These are phyloP conservation scores for Tachina fera DNA, from an alignment of 2,888 invertebrate species.

Conservation along the genomic window DNA sequence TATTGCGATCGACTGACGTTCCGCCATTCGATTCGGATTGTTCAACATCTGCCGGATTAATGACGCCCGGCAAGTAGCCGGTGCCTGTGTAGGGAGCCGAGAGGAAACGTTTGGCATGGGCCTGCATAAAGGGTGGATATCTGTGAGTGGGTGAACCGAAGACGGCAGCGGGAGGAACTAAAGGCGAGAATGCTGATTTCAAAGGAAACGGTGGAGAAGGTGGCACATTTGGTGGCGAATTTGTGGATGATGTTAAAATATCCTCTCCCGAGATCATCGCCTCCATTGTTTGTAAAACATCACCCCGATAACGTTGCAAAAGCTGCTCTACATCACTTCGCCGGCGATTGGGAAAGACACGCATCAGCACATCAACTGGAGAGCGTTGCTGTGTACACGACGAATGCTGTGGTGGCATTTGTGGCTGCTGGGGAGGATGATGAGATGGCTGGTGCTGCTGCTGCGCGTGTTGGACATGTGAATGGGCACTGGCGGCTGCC, in stretches of 20 bases:
- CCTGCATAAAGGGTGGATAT: slow-evolving; percentile 84
- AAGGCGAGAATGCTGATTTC: slow-evolving; percentile 90
- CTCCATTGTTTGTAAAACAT: slow-evolving; percentile 96
- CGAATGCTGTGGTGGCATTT: slow-evolving; percentile 65
- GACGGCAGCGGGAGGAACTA: slow-evolving; percentile 84
- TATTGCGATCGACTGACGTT: slow-evolving; percentile 81
- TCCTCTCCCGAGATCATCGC: slow-evolving; percentile 89
- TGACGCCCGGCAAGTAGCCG: slow-evolving; percentile 91
- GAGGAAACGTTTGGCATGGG: slow-evolving; percentile 89
- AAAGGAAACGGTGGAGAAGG: slow-evolving; percentile 82
- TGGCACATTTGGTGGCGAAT: slow-evolving; percentile 77
- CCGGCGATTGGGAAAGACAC: slow-evolving; percentile 94
- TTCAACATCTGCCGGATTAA: slow-evolving; percentile 83
- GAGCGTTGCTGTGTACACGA: slow-evolving; percentile 84
- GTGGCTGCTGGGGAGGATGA: slow-evolving; percentile 74
- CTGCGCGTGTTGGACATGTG: slow-evolving; percentile 71
- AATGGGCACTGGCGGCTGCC: slow-evolving; percentile 76
- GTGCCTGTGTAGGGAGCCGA: slow-evolving; percentile 93
- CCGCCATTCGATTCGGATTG: slow-evolving; percentile 83
- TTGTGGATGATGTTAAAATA: slow-evolving; percentile 73
- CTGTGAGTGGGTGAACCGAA: slow-evolving; percentile 82
- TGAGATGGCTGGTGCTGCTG: slow-evolving; percentile 73
- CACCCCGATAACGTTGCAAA: slow-evolving; percentile 92
- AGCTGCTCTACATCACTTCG: slow-evolving; percentile 93
- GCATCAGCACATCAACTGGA: slow-evolving; percentile 93